A percentile compares a stretch with the other conserved stretches of the same genome.
Evolutionary conservation across 2,888 invertebrate genomes (phyloP).

Genomic region (Aquatica leii): DNA sequence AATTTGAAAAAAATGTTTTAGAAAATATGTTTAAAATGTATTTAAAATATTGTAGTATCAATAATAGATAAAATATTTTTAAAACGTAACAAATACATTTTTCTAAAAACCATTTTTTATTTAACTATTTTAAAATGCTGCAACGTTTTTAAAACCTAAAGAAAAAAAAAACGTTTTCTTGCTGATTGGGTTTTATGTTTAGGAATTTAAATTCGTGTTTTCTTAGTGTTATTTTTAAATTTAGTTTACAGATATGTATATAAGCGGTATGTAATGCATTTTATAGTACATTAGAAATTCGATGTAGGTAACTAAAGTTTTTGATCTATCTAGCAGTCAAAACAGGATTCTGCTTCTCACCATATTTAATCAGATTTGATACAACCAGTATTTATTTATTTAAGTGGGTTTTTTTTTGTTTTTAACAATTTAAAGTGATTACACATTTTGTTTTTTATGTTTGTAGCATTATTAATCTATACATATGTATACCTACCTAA

Average conservation of each 20-base stretch:
- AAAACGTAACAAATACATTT: too few relatives aligned
- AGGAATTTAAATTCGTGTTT: neutral
- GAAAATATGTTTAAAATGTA: too few relatives aligned
- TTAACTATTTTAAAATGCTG: too few relatives aligned
- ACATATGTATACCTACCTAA: neutral
- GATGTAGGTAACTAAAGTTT: slow-evolving; percentile 3
- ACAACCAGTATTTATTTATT: slow-evolving; percentile 1
- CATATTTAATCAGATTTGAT: neutral
- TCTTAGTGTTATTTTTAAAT: slow-evolving; percentile 2
- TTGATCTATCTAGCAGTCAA: slow-evolving; percentile 1
- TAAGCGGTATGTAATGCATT: slow-evolving; percentile 1
- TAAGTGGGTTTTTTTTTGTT: neutral
- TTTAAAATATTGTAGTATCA: too few relatives aligned
- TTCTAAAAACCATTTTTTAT: too few relatives aligned
- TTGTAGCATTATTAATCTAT: too few relatives aligned
- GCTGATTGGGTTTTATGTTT: neutral
- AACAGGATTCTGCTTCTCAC: neutral
- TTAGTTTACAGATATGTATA: neutral
- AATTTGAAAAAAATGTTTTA: too few relatives aligned
- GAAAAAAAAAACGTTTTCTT: too few relatives aligned
- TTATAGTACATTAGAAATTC: neutral
- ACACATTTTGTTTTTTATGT: too few relatives aligned
- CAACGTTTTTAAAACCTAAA: too few relatives aligned
- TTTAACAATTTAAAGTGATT: neutral
- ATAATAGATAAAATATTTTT: too few relatives aligned